These are phyloP conservation scores for Nesogale talazaci DNA, from an alignment of 2,113 vertebrate species.

Conservation along the genomic window DNA sequence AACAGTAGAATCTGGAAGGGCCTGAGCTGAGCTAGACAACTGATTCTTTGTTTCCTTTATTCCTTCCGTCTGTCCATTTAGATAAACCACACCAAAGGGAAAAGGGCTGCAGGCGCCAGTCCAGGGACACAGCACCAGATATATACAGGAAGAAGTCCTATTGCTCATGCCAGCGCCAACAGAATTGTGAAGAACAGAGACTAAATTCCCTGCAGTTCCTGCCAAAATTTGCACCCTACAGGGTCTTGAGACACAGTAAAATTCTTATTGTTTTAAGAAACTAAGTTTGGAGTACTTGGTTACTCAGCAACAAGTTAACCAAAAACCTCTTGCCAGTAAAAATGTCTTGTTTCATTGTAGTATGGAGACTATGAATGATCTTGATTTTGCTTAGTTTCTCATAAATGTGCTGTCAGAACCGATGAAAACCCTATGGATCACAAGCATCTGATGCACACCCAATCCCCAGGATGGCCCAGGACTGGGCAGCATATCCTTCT, in stretches of 20 bases:
- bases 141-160: neutral
- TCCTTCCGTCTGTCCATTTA: neutral
- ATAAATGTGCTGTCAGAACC: neutral
- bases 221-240: conserved; percentile 50
- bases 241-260: conserved; percentile 44
- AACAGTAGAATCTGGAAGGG: conserved; percentile 19
- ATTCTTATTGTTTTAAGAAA: conserved; percentile 19
- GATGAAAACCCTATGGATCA: neutral
- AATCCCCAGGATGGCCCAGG: neutral
- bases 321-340: conserved; percentile 9
- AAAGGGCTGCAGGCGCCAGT: neutral
- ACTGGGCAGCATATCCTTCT: neutral
- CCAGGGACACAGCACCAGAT: conserved; percentile 20
- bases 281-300: conserved; percentile 37
- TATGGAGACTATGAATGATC: neutral
- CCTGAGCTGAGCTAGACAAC: conserved; percentile 9
- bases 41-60: conserved; percentile 19
- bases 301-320: conserved; percentile 45
- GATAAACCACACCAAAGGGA: conserved; percentile 50
- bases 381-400: neutral
- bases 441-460: neutral
- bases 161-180: neutral
- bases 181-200: neutral
- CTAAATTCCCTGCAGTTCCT: conserved; percentile 21
- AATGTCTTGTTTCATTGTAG: neutral